phyloP scores from a whole-genome alignment of 2,888 invertebrate genomes.

The Nomada ferruginata region DNA sequence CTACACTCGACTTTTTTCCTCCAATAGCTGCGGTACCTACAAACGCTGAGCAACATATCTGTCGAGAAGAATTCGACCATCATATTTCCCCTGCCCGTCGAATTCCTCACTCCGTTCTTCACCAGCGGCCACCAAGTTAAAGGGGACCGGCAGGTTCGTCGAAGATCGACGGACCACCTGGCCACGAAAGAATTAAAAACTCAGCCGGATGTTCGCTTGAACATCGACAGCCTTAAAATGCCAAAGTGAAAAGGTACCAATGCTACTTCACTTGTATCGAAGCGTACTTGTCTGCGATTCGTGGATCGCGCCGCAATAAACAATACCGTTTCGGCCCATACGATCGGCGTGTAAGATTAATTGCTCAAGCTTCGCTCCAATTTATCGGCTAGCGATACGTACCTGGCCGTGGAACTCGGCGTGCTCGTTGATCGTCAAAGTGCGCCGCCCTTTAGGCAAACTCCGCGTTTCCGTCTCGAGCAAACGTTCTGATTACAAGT shows the following conservation, averaged over 20 bases:
- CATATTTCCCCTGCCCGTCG: conserved; percentile 96
- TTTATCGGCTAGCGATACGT: background rate
- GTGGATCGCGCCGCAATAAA: no score
- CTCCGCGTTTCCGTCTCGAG: background rate
- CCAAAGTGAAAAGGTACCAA: background rate
- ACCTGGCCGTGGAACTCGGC: background rate
- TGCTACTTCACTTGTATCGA: background rate
- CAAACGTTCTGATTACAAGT: background rate
- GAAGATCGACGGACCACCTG: background rate
- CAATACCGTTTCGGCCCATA: background rate
- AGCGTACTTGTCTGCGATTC: no score
- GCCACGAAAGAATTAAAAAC: background rate
- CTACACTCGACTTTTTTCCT: background rate
- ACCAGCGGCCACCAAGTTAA: background rate
- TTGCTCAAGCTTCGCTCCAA: conserved; percentile 22
- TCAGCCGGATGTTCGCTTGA: conserved; percentile 13
- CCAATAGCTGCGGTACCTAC: conserved; percentile 92
- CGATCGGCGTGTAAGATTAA: conserved; percentile 14
- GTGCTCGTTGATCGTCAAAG: conserved; percentile 23
- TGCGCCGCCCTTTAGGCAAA: background rate
- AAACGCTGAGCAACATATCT: conserved; percentile 95
- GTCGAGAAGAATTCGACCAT: conserved; percentile 98
- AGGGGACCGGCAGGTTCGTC: background rate
- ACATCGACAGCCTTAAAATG: background rate
- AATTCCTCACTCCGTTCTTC: conserved; percentile 87